These are phyloP conservation scores for Siniperca undulata DNA, from an alignment of 2,797 vertebrate genomes.

Conservation along the genomic window DNA sequence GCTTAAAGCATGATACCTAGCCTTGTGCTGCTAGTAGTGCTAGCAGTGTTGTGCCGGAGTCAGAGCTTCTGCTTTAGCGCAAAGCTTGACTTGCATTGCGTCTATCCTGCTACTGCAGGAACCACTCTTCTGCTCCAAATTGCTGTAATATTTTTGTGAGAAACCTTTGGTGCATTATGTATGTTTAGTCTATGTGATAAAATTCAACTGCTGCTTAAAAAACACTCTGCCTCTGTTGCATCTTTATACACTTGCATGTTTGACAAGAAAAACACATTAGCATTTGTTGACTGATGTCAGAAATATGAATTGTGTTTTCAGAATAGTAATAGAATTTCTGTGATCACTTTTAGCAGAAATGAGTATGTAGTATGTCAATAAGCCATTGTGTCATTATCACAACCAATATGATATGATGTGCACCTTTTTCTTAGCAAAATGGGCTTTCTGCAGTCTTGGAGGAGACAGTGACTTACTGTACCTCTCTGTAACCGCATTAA, in stretches of 20 bases:
- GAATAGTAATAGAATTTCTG: not conserved
- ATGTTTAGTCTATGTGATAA: constrained; percentile 37
- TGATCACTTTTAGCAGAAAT: constrained; percentile 2
- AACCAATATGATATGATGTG: constrained; percentile 16
- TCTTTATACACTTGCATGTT: constrained; percentile 15
- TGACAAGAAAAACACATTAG: constrained; percentile 5
- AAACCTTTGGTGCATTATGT: constrained; percentile 7
- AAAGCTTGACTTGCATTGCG: constrained; percentile 16
- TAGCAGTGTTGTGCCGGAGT: constrained; percentile 18
- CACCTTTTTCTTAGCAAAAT: constrained; percentile 17
- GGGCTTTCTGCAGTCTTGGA: constrained; percentile 22
- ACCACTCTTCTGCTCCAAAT: not conserved
- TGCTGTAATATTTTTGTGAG: constrained; percentile 30
- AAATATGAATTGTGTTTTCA: constrained; percentile 12
- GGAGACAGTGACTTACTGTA: constrained; percentile 23
- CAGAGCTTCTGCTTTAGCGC: constrained; percentile 10
- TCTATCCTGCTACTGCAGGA: constrained; percentile 40
- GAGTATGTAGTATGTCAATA: not conserved
- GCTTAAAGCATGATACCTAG: constrained; percentile 47
- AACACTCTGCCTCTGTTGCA: not conserved
- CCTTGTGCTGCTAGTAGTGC: constrained; percentile 18
- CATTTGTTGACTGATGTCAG: constrained; percentile 10
- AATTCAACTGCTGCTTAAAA: constrained; percentile 19
- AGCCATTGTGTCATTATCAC: not conserved
- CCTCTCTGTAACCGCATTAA: constrained; percentile 40